Percentiles rank a stretch among this genome's conserved stretches.
These are phyloP conservation scores for Phrynocephalus guinanensis DNA, from an alignment of 2,797 vertebrate genomes.

Conservation along the genomic window DNA sequence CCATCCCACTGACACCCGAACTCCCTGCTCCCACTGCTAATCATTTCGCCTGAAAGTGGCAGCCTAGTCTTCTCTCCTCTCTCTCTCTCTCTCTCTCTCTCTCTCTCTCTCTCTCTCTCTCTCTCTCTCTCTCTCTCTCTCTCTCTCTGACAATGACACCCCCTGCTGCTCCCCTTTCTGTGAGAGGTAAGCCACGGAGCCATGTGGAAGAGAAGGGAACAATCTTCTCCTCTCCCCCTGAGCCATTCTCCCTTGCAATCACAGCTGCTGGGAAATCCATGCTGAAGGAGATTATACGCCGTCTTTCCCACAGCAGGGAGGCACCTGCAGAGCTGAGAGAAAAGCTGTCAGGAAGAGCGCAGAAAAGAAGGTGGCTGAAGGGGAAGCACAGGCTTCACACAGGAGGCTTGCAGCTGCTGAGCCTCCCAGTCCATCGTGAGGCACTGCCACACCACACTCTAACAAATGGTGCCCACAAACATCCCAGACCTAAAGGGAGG, in stretches of 20 bases:
- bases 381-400: background rate
- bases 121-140: too few relatives aligned
- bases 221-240: background rate
- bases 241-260: background rate
- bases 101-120: too few relatives aligned
- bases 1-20: too few relatives aligned
- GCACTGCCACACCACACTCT: background rate
- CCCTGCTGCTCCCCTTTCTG: background rate
- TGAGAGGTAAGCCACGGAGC: background rate
- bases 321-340: constrained; percentile 34
- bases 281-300: constrained; percentile 1
- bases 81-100: too few relatives aligned
- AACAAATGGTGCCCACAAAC: background rate
- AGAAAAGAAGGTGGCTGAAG: background rate
- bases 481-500: background rate
- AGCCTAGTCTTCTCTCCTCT: too few relatives aligned
- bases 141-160: too few relatives aligned
- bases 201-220: background rate
- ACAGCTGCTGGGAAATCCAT: constrained; percentile 34
- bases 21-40: too few relatives aligned
- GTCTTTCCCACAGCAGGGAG: constrained; percentile 24
- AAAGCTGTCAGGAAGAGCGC: constrained; percentile 29
- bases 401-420: constrained; percentile 17
- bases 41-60: background rate
- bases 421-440: constrained; percentile 8